Base-by-base conservation (phyloP, 1,140 invertebrate genomes). In the Euura lappo region DNA sequence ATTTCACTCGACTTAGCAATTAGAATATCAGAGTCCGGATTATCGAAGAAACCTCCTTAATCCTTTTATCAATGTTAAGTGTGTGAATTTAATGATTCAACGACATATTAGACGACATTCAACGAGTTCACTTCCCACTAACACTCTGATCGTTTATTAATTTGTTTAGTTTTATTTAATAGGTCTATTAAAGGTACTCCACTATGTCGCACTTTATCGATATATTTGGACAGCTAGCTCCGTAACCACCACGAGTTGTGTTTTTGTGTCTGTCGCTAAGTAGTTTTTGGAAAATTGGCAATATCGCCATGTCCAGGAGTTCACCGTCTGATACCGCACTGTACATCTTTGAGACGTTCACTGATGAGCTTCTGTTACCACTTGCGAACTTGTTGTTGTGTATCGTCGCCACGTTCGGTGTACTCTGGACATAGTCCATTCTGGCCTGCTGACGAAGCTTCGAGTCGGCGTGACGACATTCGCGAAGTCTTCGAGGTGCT, bases 201-300 rank as follows among this genome's bases (percentile, higher is more conserved):
- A 97, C 96, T 79, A 98, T 97, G 90, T 98, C 96, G 90, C 96
- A 97, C 87, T 97, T 98, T 78, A 98, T 96, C 46, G 95, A 96
- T 88, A 97, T 96, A 89, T 97, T 97, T 6, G 96, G 96, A 87
- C 96, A 97, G 77, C 95, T 97, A n/a, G 91, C 90, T 66, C 93
- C 90, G 81, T 93, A 89, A 45, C 82, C 85, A 77, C 81, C 77
- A 44, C 60, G 90, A 85, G 64, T 90, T 89, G 77, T 90, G 89
- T 90, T 91, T 78, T 93, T 93, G 79, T 94, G 93, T 74, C 95
- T 89, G 82, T 96, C 94, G 42, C 94, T 95, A 65, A 96, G 89
- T 4, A 96, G 89, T 86, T 96, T 96, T 78, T 96, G 94, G 88
- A 97, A 97, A 83, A 97, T 97, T 2, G 95, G 95, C 79, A 97